A percentile compares a stretch with the other conserved stretches of the same genome.
Evolutionary conservation across 2,797 vertebrate genomes (phyloP).

Genomic region (Hippopotamyrus pictus): DNA sequence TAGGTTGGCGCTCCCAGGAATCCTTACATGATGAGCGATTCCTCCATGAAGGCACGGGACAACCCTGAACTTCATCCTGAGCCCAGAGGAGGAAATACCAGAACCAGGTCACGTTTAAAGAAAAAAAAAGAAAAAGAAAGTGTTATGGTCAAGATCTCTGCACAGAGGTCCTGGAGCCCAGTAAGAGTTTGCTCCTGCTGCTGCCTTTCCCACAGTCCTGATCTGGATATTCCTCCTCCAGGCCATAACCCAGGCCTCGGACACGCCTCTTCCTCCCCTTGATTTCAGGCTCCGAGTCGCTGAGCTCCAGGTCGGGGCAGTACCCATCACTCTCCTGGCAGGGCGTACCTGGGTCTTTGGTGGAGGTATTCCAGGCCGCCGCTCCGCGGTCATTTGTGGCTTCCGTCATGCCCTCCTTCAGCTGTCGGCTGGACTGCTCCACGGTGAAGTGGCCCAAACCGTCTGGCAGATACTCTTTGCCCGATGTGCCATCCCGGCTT

Average conservation of each 20-base stretch:
- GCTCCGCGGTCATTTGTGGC: constrained; percentile 77
- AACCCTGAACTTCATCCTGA: neutral
- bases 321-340: constrained; percentile 94
- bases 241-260: constrained; percentile 56
- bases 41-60: neutral
- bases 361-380: constrained; percentile 61
- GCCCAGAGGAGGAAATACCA: neutral
- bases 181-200: constrained; percentile 62
- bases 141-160: constrained; percentile 81
- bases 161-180: constrained; percentile 71
- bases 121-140: constrained; percentile 28
- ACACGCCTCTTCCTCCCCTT: constrained; percentile 66
- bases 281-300: constrained; percentile 90
- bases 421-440: constrained; percentile 81
- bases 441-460: constrained; percentile 74
- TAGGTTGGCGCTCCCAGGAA: neutral
- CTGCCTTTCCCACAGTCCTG: constrained; percentile 58
- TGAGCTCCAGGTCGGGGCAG: constrained; percentile 90
- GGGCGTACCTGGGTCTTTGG: constrained; percentile 67
- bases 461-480: constrained; percentile 39
- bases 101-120: constrained; percentile 22
- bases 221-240: constrained; percentile 31
- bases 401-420: constrained; percentile 85
- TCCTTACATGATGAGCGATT: neutral
- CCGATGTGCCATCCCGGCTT: constrained; percentile 22